These are phyloP conservation scores for Micronycteris hirsuta DNA, from an alignment of 2,113 vertebrate genomes.

Conservation along the genomic window DNA sequence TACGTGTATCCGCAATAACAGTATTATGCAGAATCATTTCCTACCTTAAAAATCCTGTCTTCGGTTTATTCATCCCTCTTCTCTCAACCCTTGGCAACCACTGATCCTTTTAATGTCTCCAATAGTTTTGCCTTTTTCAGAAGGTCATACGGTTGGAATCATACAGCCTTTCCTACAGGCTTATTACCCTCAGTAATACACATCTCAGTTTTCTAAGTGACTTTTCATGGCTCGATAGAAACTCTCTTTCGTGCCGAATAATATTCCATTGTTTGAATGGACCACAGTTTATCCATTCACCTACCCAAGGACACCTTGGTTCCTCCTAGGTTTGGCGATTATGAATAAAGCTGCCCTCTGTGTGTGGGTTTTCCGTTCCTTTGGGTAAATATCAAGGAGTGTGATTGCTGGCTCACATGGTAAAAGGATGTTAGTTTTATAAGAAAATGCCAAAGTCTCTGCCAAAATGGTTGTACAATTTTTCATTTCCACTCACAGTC, in stretches of 20 bases:
- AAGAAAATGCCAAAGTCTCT: neutral
- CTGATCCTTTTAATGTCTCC: neutral
- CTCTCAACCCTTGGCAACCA: neutral
- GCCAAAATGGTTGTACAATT: neutral
- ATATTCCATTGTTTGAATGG: neutral
- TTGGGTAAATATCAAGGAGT: neutral
- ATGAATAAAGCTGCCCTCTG: neutral
- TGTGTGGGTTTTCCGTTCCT: neutral
- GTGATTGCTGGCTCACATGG: neutral
- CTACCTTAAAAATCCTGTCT: too few relatives aligned
- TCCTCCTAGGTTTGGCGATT: neutral
- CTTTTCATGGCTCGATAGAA: neutral
- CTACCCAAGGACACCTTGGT: neutral
- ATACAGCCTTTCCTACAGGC: neutral
- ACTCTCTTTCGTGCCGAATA: neutral
- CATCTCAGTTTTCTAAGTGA: neutral
- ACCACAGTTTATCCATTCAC: neutral
- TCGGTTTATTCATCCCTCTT: neutral
- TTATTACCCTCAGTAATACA: neutral
- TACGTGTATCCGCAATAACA: neutral
- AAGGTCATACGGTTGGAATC: neutral
- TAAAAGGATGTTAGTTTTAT: neutral
- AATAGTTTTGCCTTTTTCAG: neutral
- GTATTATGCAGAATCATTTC: neutral
- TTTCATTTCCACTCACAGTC: neutral